Conservation (phyloP, 2,113 vertebrate species). For the Himantopus leucocephalus region DNA sequence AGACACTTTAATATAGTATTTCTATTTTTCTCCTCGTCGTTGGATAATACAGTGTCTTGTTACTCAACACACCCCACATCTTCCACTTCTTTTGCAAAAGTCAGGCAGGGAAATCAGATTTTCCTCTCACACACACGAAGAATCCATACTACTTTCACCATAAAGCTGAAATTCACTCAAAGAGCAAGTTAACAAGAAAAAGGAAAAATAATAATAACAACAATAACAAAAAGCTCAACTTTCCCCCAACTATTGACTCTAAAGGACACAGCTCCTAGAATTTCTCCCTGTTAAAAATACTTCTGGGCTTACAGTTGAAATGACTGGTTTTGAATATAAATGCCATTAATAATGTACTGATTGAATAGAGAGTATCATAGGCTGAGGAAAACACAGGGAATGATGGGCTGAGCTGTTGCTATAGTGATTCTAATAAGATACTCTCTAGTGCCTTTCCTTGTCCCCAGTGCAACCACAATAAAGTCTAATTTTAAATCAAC, state of each 20-base stretch:
- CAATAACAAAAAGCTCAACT: neutral
- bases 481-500: conserved; percentile 51
- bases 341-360: conserved; percentile 72
- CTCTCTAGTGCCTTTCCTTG: conserved; percentile 40
- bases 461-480: neutral
- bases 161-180: neutral
- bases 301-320: neutral
- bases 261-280: neutral
- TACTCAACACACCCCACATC: neutral
- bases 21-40: neutral
- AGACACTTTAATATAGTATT: neutral
- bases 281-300: neutral
- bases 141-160: neutral
- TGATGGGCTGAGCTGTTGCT: conserved; percentile 77
- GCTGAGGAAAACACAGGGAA: conserved; percentile 62
- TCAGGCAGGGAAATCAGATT: neutral
- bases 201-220: neutral
- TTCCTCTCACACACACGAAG: neutral
- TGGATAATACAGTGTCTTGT: neutral
- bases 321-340: conserved; percentile 44
- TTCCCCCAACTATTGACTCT: neutral
- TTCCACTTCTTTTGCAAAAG: neutral
- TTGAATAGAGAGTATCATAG: conserved; percentile 58
- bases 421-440: conserved; percentile 72
- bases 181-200: neutral